Evolutionary conservation across 92 coral and sea anemone species (phyloP).

Genomic region (Umimayanthus kanabou): DNA sequence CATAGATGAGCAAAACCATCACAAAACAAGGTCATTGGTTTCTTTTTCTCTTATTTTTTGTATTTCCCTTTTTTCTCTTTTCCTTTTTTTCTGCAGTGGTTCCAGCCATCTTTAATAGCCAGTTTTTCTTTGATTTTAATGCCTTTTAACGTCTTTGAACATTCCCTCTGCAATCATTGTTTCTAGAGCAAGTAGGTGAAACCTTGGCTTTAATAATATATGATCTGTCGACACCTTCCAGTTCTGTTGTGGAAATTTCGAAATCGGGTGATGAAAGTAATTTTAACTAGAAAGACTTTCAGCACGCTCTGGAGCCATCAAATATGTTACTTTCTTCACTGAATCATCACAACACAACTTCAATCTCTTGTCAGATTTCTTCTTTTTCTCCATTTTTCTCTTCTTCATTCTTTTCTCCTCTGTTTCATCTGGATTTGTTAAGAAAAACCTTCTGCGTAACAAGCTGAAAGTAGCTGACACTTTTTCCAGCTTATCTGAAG

Average conservation of each 20-base stretch:
- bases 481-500: conserved; percentile 37
- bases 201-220: too few species aligned
- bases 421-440: conserved; percentile 22
- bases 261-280: too few species aligned
- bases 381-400: too few species aligned
- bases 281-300: too few species aligned
- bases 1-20: too few species aligned
- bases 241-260: too few species aligned
- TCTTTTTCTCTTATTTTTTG: conserved; percentile 11
- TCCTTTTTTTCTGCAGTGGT: conserved; percentile 1
- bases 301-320: too few species aligned
- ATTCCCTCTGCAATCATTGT: conserved; percentile 36
- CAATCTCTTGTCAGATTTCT: too few species aligned
- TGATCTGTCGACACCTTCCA: too few species aligned
- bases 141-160: conserved; percentile 29
- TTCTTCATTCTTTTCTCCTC: not conserved
- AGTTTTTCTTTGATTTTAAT: conserved; percentile 26
- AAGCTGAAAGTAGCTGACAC: conserved; percentile 29
- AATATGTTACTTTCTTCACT: too few species aligned
- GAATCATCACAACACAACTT: too few species aligned
- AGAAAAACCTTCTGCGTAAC: conserved; percentile 5
- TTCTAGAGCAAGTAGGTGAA: conserved; percentile 18
- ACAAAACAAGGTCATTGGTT: not conserved
- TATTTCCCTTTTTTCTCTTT: conserved; percentile 14
- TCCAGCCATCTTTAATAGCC: conserved; percentile 30